Evolutionary conservation across 2,888 invertebrate genomes (phyloP), one percentile per base, ranked within the genome.

Genomic region (Blastobasis adustella): DNA sequence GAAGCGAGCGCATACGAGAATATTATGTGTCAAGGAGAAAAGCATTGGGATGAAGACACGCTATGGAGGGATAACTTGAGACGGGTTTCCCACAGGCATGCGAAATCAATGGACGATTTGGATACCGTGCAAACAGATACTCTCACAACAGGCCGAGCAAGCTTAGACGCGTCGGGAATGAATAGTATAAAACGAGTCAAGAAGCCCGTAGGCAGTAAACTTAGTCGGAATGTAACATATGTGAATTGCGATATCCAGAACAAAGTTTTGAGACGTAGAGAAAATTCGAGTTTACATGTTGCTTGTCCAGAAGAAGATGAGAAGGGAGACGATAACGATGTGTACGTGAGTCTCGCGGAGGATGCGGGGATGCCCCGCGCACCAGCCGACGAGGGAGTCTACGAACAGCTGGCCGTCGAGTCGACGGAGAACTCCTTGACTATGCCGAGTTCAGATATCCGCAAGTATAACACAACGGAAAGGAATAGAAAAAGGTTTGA

Each of bases 41-140:
- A 93, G 72, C 90, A 94, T 43, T 95, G 95, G 95, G 95, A 95
- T 69, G 95, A 96, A 78, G 95, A 96, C 78, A 84, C 91, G 6
- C 82, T 95, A 39, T 96, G 96, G 96, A 89, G 93, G 52, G 95
- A 95, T 67, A 94, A 94, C 66, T 82, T 96, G 49, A 89, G 95
- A 55, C 90, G 93, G 56, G 94, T 94, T 0, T 95, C 95, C 56
- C 92, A 95, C 63, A 89, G 95, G 42, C 95, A 96, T 69, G 95
- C 95, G 0, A 90, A 94, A 50, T 96, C 96, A 0, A 88, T 96
- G 82, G 96, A 96, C 65, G 94, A 95, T 77, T 89, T 96, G 51
- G 95, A 96, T 61, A 69, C 79, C 9, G 65, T 78, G 59, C 76
- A 79, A 36, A 57, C 61, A 10, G 80, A 78, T 49, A 55, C 67